phyloP scores from a whole-genome alignment of 2,888 invertebrate species.

The Aporophyla nigra region DNA sequence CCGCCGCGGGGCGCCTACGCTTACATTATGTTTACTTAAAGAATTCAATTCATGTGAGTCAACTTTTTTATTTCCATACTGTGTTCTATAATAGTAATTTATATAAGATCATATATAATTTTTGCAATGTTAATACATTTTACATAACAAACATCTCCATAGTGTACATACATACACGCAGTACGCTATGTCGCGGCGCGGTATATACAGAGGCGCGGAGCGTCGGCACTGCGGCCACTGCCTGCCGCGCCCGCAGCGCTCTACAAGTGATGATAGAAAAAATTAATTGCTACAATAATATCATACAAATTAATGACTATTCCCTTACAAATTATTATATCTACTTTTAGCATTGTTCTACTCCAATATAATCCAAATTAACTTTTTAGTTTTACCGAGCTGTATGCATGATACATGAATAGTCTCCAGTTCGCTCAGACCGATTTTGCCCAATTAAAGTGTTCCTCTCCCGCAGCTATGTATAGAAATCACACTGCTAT shows the following conservation, averaged over 20 bases:
- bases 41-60: constrained; percentile 89
- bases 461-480: constrained; percentile 89
- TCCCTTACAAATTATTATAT: constrained; percentile 90
- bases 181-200: constrained; percentile 76
- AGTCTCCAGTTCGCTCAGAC: constrained; percentile 85
- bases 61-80: constrained; percentile 91
- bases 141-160: constrained; percentile 90
- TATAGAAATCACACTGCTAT: constrained; percentile 90
- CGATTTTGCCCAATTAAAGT: constrained; percentile 83
- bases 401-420: constrained; percentile 84
- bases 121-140: constrained; percentile 91
- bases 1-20: constrained; percentile 79
- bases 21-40: constrained; percentile 85
- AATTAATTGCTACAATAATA: constrained; percentile 90
- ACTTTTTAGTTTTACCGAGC: constrained; percentile 83
- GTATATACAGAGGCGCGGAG: constrained; percentile 82
- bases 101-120: constrained; percentile 91
- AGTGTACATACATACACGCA: constrained; percentile 88
- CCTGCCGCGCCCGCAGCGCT: constrained; percentile 71
- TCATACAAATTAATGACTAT: constrained; percentile 91
- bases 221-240: constrained; percentile 49
- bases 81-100: constrained; percentile 91
- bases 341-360: constrained; percentile 90
- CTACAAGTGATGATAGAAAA: constrained; percentile 89
- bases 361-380: constrained; percentile 87